A percentile compares a stretch with the other conserved stretches of the same genome.
These are phyloP conservation scores for Gopherus evgoodei DNA, from an alignment of 2,113 vertebrate genomes.

Conservation along the genomic window DNA sequence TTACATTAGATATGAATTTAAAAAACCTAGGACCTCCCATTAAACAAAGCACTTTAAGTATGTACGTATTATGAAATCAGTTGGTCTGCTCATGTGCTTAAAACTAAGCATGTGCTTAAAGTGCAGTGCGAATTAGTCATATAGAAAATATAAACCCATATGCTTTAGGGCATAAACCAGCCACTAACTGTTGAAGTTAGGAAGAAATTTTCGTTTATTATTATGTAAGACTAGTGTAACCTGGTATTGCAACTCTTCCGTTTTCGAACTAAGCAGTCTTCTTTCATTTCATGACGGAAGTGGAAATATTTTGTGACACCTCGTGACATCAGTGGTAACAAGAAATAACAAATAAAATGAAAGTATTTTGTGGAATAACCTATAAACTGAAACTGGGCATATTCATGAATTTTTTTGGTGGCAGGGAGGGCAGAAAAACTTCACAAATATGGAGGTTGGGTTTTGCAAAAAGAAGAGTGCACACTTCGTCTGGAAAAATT, in stretches of 20 bases:
- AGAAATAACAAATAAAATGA: not conserved
- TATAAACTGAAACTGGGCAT: not conserved
- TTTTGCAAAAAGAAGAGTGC: not conserved
- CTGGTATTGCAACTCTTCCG: accelerated
- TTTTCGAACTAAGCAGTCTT: accelerated
- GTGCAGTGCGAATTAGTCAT: not conserved
- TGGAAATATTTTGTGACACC: accelerated
- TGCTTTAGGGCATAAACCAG: not conserved
- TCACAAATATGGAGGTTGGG: not conserved
- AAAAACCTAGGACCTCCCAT: not conserved
- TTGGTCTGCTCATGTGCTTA: not conserved
- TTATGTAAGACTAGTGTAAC: not conserved
- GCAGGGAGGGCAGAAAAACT: not conserved
- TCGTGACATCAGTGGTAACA: accelerated
- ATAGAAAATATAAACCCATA: not conserved
- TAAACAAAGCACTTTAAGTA: not conserved
- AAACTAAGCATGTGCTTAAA: not conserved
- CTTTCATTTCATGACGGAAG: not conserved
- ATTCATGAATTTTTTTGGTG: not conserved
- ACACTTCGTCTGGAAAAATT: not conserved
- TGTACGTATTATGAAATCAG: not conserved
- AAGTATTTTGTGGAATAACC: accelerated
- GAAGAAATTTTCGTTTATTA: not conserved
- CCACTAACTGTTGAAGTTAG: too few species aligned
- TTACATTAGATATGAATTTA: not conserved